phyloP scores from a whole-genome alignment of 2,797 vertebrate genomes.

The Coccyzus lansbergi region DNA sequence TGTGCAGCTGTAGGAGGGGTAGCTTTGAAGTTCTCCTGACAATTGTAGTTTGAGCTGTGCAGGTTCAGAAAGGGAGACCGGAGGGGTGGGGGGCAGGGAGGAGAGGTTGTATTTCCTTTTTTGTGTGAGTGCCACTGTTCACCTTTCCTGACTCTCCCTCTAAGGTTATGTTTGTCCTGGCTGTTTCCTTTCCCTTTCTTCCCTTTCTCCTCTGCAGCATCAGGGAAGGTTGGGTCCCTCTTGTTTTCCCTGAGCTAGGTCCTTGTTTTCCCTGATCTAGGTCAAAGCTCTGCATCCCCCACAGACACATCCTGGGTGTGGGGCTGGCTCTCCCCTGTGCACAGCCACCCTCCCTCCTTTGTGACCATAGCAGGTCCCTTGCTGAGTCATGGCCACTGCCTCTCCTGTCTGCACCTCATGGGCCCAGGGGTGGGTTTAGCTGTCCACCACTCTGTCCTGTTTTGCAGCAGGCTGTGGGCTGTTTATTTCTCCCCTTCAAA shows the following conservation, averaged over 20 bases:
- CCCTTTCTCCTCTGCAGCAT: slow-evolving; percentile 5
- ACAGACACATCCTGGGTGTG: background rate
- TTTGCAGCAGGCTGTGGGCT: background rate
- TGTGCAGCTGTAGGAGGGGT: background rate
- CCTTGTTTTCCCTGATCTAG: background rate
- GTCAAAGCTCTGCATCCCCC: background rate
- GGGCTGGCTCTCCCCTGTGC: background rate
- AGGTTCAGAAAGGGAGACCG: background rate
- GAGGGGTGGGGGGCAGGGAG: background rate
- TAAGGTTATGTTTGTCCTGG: background rate
- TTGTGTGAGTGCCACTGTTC: background rate
- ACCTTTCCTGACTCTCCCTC: slow-evolving; percentile 11
- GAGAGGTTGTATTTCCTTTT: background rate
- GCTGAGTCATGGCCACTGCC: background rate
- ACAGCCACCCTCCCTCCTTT: background rate
- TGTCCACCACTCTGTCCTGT: background rate
- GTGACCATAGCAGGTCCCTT: background rate
- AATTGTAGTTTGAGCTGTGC: background rate
- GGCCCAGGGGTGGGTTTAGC: background rate
- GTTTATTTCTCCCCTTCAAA: background rate
- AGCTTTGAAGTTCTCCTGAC: background rate
- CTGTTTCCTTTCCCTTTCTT: slow-evolving; percentile 6
- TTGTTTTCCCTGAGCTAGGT: background rate
- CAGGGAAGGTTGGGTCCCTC: background rate
- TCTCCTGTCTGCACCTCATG: background rate